Base-by-base conservation (phyloP, 2,797 vertebrate genomes). In the Nyctibius grandis region DNA sequence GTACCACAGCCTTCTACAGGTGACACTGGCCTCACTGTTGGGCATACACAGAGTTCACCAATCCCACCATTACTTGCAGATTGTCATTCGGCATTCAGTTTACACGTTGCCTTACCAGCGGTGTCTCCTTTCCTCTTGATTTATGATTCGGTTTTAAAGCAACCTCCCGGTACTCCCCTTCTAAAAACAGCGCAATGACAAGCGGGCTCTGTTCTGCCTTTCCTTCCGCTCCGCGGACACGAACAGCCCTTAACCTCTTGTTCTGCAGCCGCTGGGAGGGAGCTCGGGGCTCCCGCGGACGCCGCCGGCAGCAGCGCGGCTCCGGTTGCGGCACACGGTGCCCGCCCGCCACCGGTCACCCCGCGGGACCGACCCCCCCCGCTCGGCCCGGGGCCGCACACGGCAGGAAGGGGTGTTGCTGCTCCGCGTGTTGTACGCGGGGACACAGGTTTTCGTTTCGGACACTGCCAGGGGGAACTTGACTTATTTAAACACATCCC, bases 101-200 rank as follows among this genome's bases (percentile, higher is more conserved):
- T 15, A 34, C 11, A 4, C 0, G 0, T 15, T 9, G 34, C 21
- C 28, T 44, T 22, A 53, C 26, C 61, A 50, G 12, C 36, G 54
- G 6, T 0, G 34, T 20, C 25, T 76, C 38, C 15, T 34, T 67
- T 38, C n/a, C 14, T 19, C 31, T 19, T 4, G 12, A 31, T 9
- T 44, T 38, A 50, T 0, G 8, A 12, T 0, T 20, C 15, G 1
- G 16, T 34, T n/a, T 75, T 4, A 9, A 17, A 19, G 20, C 9
- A 51, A 10, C 26, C 8, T 33, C 10, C 26, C 14, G 0, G 0
- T 6, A 7, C 1, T 8, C 19, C 68, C n/a, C 11, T 8, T 23
- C 23, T 3, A 5, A 44, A 18, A n/a, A 17, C 0, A 16, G n/a
- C 1, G 0, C 63, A 2, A 3, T 2, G 31, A 11, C 31, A 9